phyloP scores from a whole-genome alignment of 1,140 invertebrate species.

The Macrostomum lignano region DNA sequence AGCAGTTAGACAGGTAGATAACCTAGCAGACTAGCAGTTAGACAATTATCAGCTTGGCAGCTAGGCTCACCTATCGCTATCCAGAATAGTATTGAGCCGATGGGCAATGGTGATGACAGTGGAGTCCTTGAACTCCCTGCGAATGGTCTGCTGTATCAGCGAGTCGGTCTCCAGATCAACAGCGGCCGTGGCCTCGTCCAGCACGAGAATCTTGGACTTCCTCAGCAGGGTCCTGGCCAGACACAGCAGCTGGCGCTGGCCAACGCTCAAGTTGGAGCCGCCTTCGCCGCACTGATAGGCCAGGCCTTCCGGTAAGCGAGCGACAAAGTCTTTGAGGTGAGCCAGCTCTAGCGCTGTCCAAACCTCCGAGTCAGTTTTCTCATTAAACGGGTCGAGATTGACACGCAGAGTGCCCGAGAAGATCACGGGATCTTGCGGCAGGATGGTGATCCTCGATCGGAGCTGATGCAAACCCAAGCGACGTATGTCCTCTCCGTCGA shows the following conservation, averaged over 20 bases:
- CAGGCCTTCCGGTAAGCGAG: constrained; percentile 1
- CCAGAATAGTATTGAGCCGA: constrained; percentile 29
- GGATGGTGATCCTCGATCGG: constrained; percentile 53
- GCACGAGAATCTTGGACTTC: constrained; percentile 43
- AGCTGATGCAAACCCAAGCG: constrained; percentile 60
- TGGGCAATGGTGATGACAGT: constrained; percentile 31
- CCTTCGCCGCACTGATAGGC: constrained; percentile 5
- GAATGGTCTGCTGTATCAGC: constrained; percentile 27
- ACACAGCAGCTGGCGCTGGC: constrained; percentile 32
- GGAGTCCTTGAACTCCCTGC: constrained; percentile 18
- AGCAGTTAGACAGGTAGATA: too few relatives aligned
- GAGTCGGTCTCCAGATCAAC: constrained; percentile 27
- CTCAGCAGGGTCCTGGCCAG: constrained; percentile 32
- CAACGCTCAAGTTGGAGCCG: constrained; percentile 20
- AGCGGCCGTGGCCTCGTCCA: constrained; percentile 33
- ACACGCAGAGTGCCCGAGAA: constrained; percentile 26
- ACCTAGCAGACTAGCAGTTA: too few relatives aligned
- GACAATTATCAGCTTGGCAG: background rate
- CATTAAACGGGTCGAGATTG: constrained; percentile 15
- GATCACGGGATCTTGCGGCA: constrained; percentile 38
- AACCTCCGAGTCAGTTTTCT: constrained; percentile 12
- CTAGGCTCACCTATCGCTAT: constrained; percentile 14
- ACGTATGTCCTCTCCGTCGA: constrained; percentile 60
- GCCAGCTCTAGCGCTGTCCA: constrained; percentile 14
- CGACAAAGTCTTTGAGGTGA: constrained; percentile 16